These are phyloP conservation scores for Nomia melanderi DNA, from an alignment of 1,140 invertebrate genomes.

Conservation along the genomic window DNA sequence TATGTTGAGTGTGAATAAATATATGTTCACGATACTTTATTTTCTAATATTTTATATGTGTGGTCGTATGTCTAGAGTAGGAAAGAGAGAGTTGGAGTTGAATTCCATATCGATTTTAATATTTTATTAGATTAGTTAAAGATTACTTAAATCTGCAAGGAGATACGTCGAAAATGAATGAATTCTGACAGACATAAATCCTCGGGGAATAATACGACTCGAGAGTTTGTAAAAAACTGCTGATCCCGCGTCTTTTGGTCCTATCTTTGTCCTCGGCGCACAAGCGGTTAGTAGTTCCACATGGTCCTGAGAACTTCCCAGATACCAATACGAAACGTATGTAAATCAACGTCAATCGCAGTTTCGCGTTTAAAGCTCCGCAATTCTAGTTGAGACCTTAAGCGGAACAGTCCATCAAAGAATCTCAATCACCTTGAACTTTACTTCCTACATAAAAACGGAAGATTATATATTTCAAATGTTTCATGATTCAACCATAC, in stretches of 20 bases:
- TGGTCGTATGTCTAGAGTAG: too few species aligned
- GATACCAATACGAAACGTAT: constrained; percentile 36
- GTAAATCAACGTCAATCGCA: constrained; percentile 42
- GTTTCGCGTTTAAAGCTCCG: neutral
- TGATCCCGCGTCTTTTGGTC: constrained; percentile 44
- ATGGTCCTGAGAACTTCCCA: constrained; percentile 11
- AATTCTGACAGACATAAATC: constrained; percentile 52
- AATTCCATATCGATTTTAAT: too few species aligned
- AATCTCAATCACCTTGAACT: too few species aligned
- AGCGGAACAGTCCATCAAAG: neutral
- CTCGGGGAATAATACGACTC: constrained; percentile 27
- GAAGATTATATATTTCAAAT: too few species aligned
- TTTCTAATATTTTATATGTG: too few species aligned
- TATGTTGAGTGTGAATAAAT: too few species aligned
- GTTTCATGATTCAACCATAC: too few species aligned
- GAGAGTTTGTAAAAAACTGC: constrained; percentile 49
- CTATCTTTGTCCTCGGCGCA: constrained; percentile 29
- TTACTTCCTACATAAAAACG: too few species aligned
- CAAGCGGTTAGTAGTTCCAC: constrained; percentile 15
- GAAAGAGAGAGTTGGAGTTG: too few species aligned
- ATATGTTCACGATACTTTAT: too few species aligned
- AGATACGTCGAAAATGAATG: constrained; percentile 35
- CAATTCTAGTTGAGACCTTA: neutral
- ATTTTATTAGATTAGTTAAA: too few species aligned
- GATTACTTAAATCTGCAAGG: neutral